Base-by-base conservation (phyloP, 2,797 vertebrate species). In the Jordanella pulchra region DNA sequence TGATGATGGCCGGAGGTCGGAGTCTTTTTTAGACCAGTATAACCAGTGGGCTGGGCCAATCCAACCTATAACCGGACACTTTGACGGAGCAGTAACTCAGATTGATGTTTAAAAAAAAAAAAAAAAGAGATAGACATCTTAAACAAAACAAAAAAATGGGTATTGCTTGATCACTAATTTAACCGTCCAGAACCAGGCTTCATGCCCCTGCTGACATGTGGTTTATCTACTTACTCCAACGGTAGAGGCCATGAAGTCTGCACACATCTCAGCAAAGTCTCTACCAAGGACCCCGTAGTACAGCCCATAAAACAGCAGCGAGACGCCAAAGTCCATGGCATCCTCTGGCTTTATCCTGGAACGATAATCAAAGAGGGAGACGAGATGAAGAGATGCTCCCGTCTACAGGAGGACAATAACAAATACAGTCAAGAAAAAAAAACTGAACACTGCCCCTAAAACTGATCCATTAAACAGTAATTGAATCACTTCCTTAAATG, bases 251-350 rank as follows among this genome's bases (percentile, higher is more conserved):
- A 99, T 99, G 90, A 97, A 98, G 87, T 99, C 98, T 0, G 97
- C 97, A 87, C 98, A 99, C 96, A 99, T 98, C 90, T 99, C 98
- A 0, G 98, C 98, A 86, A 99, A 99, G 91, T 99, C 98, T 35
- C 98, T 91, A 65, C 98, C 97, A 5, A 99, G 92, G 15, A 99
- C 98, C 3, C 98, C 98, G 0, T 99, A 99, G 90, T 99, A 99
- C 27, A 99, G 95, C 6, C 98, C 98, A 0, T 99, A 99, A 91
- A 99, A 99, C 3, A 99, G 95, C 7, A 99, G 94, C 1, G 97
- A 98, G 54, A 99, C 97, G 9, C 98, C 98, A 48, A 99, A 99
- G 86, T 99, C 98, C 98, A 99, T 99, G 0, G 97, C 96, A 39
- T 99, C 98, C 84, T 99, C 98, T 0, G 98, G 97, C 82, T 98